These are phyloP conservation scores for Drosophila phalerata DNA, from an alignment of 2,888 invertebrate genomes.

Conservation along the genomic window DNA sequence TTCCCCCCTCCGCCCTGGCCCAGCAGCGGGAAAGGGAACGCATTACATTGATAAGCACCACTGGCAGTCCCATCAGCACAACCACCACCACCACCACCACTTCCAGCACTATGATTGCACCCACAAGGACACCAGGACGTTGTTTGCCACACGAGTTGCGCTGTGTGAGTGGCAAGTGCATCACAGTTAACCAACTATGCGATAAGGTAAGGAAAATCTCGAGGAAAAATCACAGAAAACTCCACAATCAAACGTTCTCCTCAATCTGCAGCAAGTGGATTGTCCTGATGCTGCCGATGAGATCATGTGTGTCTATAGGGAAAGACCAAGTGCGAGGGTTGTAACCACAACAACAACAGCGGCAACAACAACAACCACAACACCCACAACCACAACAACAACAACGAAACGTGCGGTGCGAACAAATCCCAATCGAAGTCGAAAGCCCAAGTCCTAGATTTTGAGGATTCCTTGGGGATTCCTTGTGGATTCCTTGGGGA, in stretches of 20 bases:
- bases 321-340: slow-evolving; percentile 66
- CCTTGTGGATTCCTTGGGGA: background rate
- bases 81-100: slow-evolving; percentile 8
- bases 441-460: slow-evolving; percentile 75
- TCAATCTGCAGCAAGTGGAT: slow-evolving; percentile 84
- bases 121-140: slow-evolving; percentile 44
- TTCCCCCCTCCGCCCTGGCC: slow-evolving; percentile 60
- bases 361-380: slow-evolving; percentile 20
- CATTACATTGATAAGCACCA: slow-evolving; percentile 8
- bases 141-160: slow-evolving; percentile 87
- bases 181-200: slow-evolving; percentile 88
- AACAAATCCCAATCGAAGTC: slow-evolving; percentile 78
- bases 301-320: slow-evolving; percentile 88
- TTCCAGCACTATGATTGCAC: slow-evolving; percentile 22
- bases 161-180: slow-evolving; percentile 89
- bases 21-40: slow-evolving; percentile 63
- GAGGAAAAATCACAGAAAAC: background rate
- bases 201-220: slow-evolving; percentile 84
- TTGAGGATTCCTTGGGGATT: background rate
- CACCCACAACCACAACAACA: slow-evolving; percentile 24
- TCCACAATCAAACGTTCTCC: background rate
- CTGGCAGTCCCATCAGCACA: slow-evolving; percentile 9
- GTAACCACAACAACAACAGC: slow-evolving; percentile 30
- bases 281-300: slow-evolving; percentile 89
- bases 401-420: slow-evolving; percentile 70